Evolutionary conservation across 1,140 invertebrate genomes (phyloP).

Genomic region (Neocloeon triangulifer): DNA sequence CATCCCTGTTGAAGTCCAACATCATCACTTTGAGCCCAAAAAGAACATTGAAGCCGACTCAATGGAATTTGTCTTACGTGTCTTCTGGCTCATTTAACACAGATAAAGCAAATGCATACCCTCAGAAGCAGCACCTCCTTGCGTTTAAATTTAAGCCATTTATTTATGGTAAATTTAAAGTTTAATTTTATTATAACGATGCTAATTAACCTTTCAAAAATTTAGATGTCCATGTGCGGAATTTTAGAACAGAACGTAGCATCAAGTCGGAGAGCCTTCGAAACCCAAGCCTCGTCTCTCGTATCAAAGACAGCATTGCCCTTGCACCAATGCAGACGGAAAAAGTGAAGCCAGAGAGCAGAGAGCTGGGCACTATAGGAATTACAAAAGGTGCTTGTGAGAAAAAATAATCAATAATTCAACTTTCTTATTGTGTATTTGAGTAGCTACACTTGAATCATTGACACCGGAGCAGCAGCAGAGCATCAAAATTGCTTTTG

Average conservation of each 20-base stretch:
- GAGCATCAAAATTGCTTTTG: constrained; percentile 65
- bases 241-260: constrained; percentile 52
- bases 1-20: constrained; percentile 11
- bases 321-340: too few relatives aligned
- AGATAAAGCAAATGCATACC: constrained; percentile 12
- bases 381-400: not conserved
- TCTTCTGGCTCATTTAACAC: constrained; percentile 16
- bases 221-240: constrained; percentile 25
- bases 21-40: constrained; percentile 8
- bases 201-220: too few relatives aligned
- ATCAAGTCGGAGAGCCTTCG: constrained; percentile 38
- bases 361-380: not conserved
- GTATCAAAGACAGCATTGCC: constrained; percentile 11
- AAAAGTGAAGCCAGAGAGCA: not conserved
- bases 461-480: constrained; percentile 31
- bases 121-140: not conserved
- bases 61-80: constrained; percentile 18
- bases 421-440: constrained; percentile 3
- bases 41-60: constrained; percentile 9
- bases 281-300: constrained; percentile 28
- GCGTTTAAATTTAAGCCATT: not conserved
- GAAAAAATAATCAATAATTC: not conserved
- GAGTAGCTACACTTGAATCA: constrained; percentile 14
- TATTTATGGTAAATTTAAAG: not conserved
- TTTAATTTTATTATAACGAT: not conserved